A percentile compares a stretch with the other conserved stretches of the same genome.
phyloP scores from a whole-genome alignment of 2,888 invertebrate genomes.

The Drosophila paramelanica region DNA sequence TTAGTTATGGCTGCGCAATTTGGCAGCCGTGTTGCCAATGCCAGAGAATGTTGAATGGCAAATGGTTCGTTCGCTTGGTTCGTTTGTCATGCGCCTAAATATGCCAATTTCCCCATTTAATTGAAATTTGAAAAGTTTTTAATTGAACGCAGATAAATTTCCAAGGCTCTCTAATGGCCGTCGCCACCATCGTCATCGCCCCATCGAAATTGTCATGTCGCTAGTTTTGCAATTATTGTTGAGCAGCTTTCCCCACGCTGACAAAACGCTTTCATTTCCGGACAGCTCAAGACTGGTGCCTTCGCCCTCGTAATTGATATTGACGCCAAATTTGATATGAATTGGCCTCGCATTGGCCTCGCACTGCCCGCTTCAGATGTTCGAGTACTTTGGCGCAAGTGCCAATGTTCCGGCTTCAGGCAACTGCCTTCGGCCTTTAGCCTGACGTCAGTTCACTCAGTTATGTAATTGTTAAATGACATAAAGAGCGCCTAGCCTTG shows the following conservation, averaged over 20 bases:
- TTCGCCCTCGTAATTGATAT: conserved; percentile 71
- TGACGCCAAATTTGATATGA: conserved; percentile 76
- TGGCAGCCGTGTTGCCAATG: conserved; percentile 34
- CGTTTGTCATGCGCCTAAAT: conserved; percentile 74
- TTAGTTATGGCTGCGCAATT: conserved; percentile 70
- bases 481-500: conserved; percentile 56
- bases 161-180: conserved; percentile 49
- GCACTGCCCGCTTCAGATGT: conserved; percentile 21
- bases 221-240: conserved; percentile 73
- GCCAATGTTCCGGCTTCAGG: conserved; percentile 4
- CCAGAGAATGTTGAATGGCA: conserved; percentile 34
- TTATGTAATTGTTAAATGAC: conserved; percentile 73
- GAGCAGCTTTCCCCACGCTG: conserved; percentile 18
- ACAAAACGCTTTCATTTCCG: conserved; percentile 73
- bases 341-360: conserved; percentile 61
- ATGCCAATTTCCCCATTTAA: conserved; percentile 80
- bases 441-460: conserved; percentile 53
- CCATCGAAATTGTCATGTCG: conserved; percentile 60
- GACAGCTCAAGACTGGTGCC: conserved; percentile 46
- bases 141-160: conserved; percentile 80
- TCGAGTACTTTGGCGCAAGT: conserved; percentile 23
- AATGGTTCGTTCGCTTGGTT: conserved; percentile 29
- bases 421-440: neutral
- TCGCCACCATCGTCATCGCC: conserved; percentile 6
- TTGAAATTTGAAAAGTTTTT: conserved; percentile 83